These are phyloP conservation scores for Synanceia verrucosa DNA, from an alignment of 2,797 vertebrate genomes.

Conservation along the genomic window DNA sequence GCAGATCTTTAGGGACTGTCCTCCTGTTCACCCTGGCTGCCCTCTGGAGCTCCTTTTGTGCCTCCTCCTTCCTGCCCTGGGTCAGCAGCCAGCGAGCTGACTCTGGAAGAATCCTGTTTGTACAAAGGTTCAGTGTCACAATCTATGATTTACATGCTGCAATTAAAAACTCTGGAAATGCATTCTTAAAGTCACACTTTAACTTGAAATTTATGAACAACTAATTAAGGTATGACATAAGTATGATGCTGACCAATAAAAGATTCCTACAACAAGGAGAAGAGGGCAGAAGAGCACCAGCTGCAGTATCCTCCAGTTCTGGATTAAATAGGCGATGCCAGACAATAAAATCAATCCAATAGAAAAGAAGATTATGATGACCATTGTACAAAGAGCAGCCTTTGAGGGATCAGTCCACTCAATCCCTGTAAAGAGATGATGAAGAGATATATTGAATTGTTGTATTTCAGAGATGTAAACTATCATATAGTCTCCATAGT, in stretches of 20 bases:
- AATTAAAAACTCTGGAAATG: not conserved
- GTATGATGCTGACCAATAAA: slow-evolving; percentile 76
- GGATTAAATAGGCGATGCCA: slow-evolving; percentile 84
- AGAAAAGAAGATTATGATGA: slow-evolving; percentile 61
- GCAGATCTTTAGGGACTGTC: slow-evolving; percentile 68
- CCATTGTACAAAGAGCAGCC: slow-evolving; percentile 75
- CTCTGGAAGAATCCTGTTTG: slow-evolving; percentile 81
- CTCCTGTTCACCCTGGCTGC: slow-evolving; percentile 78
- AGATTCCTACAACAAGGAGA: slow-evolving; percentile 72
- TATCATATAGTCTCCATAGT: no score
- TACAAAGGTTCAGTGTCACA: not conserved
- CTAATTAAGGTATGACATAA: no score
- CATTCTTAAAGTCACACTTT: no score
- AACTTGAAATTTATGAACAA: no score
- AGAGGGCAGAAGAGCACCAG: slow-evolving; percentile 78
- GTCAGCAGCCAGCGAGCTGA: slow-evolving; percentile 85
- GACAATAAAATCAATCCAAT: slow-evolving; percentile 82
- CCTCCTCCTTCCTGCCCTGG: slow-evolving; percentile 76
- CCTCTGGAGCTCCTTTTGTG: slow-evolving; percentile 77
- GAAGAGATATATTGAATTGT: not conserved
- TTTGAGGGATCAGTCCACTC: slow-evolving; percentile 87
- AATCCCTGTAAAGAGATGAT: not conserved
- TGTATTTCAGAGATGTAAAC: not conserved
- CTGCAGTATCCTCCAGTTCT: slow-evolving; percentile 87
- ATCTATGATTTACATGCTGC: not conserved